Base-by-base conservation (phyloP, 2,797 vertebrate genomes). In the Xenops minutus region DNA sequence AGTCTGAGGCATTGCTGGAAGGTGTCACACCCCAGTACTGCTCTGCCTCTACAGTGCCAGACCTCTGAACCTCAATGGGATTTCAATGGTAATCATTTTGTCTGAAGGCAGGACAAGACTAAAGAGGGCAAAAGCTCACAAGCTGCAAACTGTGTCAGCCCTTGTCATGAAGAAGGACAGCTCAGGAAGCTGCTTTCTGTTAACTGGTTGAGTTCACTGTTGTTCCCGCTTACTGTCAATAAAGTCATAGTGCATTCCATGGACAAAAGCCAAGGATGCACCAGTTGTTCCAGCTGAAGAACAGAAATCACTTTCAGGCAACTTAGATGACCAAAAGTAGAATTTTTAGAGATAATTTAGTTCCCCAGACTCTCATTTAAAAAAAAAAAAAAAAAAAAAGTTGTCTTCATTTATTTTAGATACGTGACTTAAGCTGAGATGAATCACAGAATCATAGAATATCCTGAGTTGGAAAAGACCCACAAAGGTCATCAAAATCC, bases 181-280 rank as follows among this genome's bases (percentile, higher is more conserved):
- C 23, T 74, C 2, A 1, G 71, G 37, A 94, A 93, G 12, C 22
- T 82, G 24, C 20, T 74, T 16, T 48, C 15, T 52, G 1, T 61
- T 54, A 61, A 23, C 3, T 55, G 44, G 5, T 49, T 74, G 74
- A 87, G 24, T 63, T 26, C 21, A 34, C 15, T 34, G 14, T 6
- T 37, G 32, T 10, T 66, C 8, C 29, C 36, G 13, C 17, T 78
- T 78, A 69, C 30, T 41, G 26, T 4, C 0, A 0, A 26, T 13
- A 61, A 63, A 76, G 12, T 27, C 34, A 20, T 29, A 58, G 20
- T 15, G 19, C 22, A 19, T 41, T 43, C 43, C 15, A 9, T 30
- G 15, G 32, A 43, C 39, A 59, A 88, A 34, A 91, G 43, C 27
- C 18, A 82, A 34, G 4, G 12, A 55, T 4, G 24, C 9, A 9